Evolutionary conservation across 2,797 vertebrate species (phyloP).

Genomic region (Florisuga fusca): DNA sequence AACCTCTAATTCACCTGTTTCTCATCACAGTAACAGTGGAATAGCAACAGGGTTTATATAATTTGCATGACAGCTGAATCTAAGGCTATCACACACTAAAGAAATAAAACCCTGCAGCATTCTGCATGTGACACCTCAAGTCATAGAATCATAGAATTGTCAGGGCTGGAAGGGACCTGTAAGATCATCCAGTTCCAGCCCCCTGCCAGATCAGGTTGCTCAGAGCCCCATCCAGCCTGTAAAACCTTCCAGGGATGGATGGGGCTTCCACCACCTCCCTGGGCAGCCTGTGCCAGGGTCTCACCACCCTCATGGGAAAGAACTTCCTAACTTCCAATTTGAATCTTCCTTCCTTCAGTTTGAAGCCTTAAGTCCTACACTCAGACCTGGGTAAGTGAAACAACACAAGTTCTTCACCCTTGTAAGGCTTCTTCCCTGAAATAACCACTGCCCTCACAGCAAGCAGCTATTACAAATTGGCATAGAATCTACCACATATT

Average conservation of each 20-base stretch:
- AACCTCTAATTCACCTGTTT: neutral
- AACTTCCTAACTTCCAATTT: too few species aligned
- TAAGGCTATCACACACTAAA: neutral
- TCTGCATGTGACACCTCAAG: too few species aligned
- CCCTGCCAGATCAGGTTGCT: too few species aligned
- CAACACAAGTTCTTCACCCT: neutral
- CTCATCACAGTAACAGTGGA: neutral
- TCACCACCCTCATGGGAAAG: too few species aligned
- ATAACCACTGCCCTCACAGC: neutral
- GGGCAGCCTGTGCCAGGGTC: too few species aligned
- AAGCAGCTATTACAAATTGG: neutral
- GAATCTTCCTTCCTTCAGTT: too few species aligned
- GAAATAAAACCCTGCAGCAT: neutral
- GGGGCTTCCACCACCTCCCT: too few species aligned
- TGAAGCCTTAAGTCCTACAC: neutral
- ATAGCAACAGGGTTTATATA: neutral
- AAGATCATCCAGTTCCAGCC: too few species aligned
- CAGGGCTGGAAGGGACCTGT: too few species aligned
- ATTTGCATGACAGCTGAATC: neutral
- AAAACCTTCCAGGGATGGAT: too few species aligned
- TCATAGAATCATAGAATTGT: too few species aligned
- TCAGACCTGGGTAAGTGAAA: neutral
- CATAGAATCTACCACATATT: neutral
- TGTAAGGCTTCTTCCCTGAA: neutral
- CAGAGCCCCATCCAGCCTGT: too few species aligned